Evolutionary conservation across 2,113 vertebrate genomes (phyloP), one percentile per base, ranked within the genome.

Genomic region (Sander vitreus): DNA sequence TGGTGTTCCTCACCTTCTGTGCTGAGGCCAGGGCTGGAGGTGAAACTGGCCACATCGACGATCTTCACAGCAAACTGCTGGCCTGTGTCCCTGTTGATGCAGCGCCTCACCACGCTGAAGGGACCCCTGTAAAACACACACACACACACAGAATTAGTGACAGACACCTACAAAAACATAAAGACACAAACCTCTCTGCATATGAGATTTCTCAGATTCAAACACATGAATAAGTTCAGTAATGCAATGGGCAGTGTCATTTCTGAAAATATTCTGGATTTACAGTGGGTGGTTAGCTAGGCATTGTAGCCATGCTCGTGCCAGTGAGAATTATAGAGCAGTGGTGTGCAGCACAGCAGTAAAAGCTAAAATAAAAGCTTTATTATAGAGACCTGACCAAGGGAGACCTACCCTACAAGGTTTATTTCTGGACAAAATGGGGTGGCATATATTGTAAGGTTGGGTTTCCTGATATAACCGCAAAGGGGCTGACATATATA

Each of bases 21-120:
- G 95, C 98, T 99, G 95, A 99, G 97, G 84, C 98, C 98, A 48
- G 98, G 98, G 93, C 98, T 99, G 95, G 98, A 99, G 87, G 98
- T 99, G 94, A 99, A 99, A 92, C 99, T 99, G 94, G 98, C 98
- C 94, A 99, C 98, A 92, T 99, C 98, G 25, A 99, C 98, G 86
- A 99, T 99, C 96, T 99, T 99, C 33, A 99, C 98, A 59, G 98
- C 98, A 78, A 99, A 99, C 95, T 99, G 98, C 84, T 99, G 98
- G 77, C 97, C 98, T 4, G 97, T 99, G 94, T 99, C 98, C 94
- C 98, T 95, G 97, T 99, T 99, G 96, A 99, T 99, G 93, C 98
- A 99, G 96, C 98, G 94, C 78, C 98, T 95, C 81, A 99, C 98
- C 93, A 99, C 98, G 51, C 98, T 99, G 96, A 99, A 99, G 7